These are phyloP conservation scores for Eubasilissa splendida DNA, from an alignment of 2,888 invertebrate species.

Conservation along the genomic window DNA sequence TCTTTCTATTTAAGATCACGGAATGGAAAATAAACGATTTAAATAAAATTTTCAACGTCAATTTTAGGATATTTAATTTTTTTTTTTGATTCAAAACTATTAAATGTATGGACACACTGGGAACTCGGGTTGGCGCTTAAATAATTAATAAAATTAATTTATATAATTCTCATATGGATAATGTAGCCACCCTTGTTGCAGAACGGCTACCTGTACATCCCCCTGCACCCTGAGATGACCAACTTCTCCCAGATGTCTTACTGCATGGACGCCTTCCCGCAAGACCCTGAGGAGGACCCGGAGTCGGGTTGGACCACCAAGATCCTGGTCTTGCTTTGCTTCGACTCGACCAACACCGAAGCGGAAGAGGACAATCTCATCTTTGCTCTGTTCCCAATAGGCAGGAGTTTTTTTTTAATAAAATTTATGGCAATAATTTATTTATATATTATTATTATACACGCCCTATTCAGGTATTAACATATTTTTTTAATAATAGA, in stretches of 20 bases:
- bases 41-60: too few relatives aligned
- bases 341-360: background rate
- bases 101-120: too few relatives aligned
- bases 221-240: background rate
- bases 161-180: background rate
- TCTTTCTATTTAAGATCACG: too few relatives aligned
- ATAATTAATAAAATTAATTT: too few relatives aligned
- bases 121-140: too few relatives aligned
- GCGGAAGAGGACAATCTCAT: slow-evolving; percentile 2
- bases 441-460: too few relatives aligned
- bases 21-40: too few relatives aligned
- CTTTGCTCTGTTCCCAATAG: slow-evolving; percentile 16
- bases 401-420: slow-evolving; percentile 3
- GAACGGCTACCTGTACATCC: slow-evolving; percentile 37
- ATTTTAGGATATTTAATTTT: too few relatives aligned
- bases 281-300: background rate
- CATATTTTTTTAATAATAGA: too few relatives aligned
- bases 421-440: too few relatives aligned
- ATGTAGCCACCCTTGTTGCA: background rate
- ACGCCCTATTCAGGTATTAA: too few relatives aligned
- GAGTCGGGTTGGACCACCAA: slow-evolving; percentile 23
- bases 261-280: slow-evolving; percentile 40
- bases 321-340: slow-evolving; percentile 38
- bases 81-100: too few relatives aligned
- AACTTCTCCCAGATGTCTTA: slow-evolving; percentile 23